Evolutionary conservation across 2,113 vertebrate genomes (phyloP), one percentile per base, ranked within the genome.

Genomic region (Amphilophus citrinellus): DNA sequence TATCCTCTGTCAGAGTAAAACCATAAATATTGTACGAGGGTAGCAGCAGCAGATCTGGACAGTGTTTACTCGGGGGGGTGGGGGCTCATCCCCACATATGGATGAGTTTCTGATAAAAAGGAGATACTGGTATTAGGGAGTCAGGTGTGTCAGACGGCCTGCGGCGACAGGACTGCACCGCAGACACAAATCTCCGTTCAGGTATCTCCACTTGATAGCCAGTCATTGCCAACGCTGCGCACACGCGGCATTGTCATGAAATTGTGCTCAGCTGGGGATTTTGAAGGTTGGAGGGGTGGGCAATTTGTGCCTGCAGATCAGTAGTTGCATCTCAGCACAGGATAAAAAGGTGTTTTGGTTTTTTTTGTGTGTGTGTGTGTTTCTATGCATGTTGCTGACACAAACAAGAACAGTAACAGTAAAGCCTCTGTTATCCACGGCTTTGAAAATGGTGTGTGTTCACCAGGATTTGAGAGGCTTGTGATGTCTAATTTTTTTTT

Each of bases 11-110:
- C 11, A 22, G 71, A 59, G 87, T 86, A 73, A 86, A 88, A 2
- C 77, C 68, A 88, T 92, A 87, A 94, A 94, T 94, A 89, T 89
- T 92, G 86, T 47, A 91, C 6, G 27, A 93, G 85, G 71, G 24
- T 18, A 84, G 85, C 78, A 22, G 84, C 79, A 17, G 77, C 61
- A 18, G 86, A 83, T 80, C 56, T 24, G 24, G 60, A 63, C 83
- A 20, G 63, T 90, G 88, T 92, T 90, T 85, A 91, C 86, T 56
- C 7, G 24, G 7, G 32, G 18, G 15, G 3, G 10, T 59, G n/a
- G 62, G 9, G 30, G n/a, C 79, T 85, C 85, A 60, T 91, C 68
- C 76, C 73, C 86, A 87, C 84, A 80, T 84, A 79, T 83, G 88
- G 90, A 92, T 81, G 91, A 91, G 86, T 56, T 57, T 60, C 89